A percentile compares a stretch with the other conserved stretches of the same genome.
Evolutionary conservation across 2,797 vertebrate species (phyloP).

Genomic region (Neosilurus hyrtlii): DNA sequence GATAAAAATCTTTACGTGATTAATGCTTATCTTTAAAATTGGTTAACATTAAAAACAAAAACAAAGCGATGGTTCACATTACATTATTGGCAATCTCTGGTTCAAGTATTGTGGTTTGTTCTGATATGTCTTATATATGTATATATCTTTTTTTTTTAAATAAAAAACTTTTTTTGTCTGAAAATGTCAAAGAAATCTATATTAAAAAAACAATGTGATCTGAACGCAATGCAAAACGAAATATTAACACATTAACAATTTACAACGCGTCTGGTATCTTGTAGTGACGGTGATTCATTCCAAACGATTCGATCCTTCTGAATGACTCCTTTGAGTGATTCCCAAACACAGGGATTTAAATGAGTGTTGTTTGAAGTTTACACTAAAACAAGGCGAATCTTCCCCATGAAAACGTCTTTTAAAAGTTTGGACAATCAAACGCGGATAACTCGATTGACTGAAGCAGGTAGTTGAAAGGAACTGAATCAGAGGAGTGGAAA

Average conservation of each 20-base stretch:
- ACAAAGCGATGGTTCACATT: constrained; percentile 87
- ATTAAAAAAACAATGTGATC: not conserved
- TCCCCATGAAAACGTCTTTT: too few relatives aligned
- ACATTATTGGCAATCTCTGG: constrained; percentile 86
- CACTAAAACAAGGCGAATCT: not conserved
- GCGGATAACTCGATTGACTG: not conserved
- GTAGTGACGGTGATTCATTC: constrained; percentile 15
- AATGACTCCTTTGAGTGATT: constrained; percentile 1
- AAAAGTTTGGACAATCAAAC: not conserved
- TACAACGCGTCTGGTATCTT: constrained; percentile 36
- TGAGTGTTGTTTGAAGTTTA: not conserved
- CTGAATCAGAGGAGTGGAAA: constrained; percentile 18
- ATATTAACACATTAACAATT: constrained; percentile 34
- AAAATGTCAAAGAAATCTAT: constrained; percentile 57
- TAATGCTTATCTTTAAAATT: constrained; percentile 58
- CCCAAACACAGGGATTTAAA: too few relatives aligned
- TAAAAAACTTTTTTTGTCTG: constrained; percentile 63
- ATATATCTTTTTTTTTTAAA: too few relatives aligned
- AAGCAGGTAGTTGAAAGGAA: constrained; percentile 8
- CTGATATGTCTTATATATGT: constrained; percentile 72
- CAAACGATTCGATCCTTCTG: constrained; percentile 6
- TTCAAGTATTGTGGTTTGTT: constrained; percentile 93
- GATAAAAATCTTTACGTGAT: constrained; percentile 68
- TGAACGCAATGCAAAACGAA: constrained; percentile 53
- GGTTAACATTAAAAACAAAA: constrained; percentile 43